Conservation (phyloP, 2,113 vertebrate species). For the Phrynosoma platyrhinos region DNA sequence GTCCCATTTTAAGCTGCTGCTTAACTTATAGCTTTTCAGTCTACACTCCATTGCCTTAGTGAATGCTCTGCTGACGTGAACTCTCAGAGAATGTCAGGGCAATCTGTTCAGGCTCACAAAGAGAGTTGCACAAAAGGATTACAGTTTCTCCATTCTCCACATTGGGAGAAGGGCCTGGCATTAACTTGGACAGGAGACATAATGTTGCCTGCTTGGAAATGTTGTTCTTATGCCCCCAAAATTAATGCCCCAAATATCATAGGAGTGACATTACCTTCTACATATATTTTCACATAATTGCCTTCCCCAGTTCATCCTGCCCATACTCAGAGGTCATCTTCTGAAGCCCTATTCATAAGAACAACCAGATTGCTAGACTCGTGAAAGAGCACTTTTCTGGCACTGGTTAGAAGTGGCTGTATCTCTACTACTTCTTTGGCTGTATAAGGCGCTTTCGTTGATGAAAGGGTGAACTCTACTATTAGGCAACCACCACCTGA, state of each 20-base stretch:
- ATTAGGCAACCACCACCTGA: too few relatives aligned
- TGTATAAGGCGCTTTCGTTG: neutral
- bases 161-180: slow-evolving; percentile 65
- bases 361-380: neutral
- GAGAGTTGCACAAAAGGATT: slow-evolving; percentile 62
- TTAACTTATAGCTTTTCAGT: slow-evolving; percentile 45
- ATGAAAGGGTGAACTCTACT: too few relatives aligned
- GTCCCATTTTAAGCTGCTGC: slow-evolving; percentile 45
- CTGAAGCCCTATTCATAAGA: neutral
- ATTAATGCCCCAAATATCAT: slow-evolving; percentile 33
- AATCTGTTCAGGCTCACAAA: slow-evolving; percentile 37
- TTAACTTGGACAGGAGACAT: slow-evolving; percentile 48
- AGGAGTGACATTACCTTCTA: neutral
- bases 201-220: neutral
- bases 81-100: neutral
- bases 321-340: neutral
- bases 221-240: slow-evolving; percentile 44
- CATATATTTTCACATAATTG: neutral
- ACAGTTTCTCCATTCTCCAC: slow-evolving; percentile 31
- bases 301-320: neutral
- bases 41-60: slow-evolving; percentile 41
- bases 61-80: slow-evolving; percentile 18
- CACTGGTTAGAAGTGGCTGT: neutral
- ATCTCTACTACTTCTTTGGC: too few relatives aligned
- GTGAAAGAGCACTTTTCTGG: neutral